phyloP scores from a whole-genome alignment of 2,888 invertebrate species.

The Pyrocoelia pectoralis region DNA sequence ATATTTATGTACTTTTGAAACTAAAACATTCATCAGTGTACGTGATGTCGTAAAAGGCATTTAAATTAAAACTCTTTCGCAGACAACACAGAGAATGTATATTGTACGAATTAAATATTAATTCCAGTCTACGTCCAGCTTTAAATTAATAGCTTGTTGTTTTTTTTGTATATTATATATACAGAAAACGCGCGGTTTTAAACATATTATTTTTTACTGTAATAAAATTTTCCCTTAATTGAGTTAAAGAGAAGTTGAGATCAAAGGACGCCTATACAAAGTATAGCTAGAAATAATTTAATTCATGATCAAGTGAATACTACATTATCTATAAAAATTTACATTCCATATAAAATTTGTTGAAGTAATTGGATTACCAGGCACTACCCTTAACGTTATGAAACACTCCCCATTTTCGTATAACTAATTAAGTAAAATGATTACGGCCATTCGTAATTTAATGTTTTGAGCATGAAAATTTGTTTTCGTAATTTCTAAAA shows the following conservation, averaged over 20 bases:
- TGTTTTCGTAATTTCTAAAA: slow-evolving; percentile 13
- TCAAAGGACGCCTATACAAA: neutral
- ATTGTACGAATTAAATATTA: slow-evolving; percentile 2
- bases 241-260: neutral
- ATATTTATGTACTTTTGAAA: slow-evolving; percentile 25
- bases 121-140: neutral
- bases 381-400: slow-evolving; percentile 17
- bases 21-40: slow-evolving; percentile 18
- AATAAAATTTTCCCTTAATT: neutral
- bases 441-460: slow-evolving; percentile 20
- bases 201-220: neutral
- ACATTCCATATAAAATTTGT: slow-evolving; percentile 15
- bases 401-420: slow-evolving; percentile 24
- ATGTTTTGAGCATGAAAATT: slow-evolving; percentile 18
- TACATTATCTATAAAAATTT: slow-evolving; percentile 8
- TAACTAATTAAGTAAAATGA: slow-evolving; percentile 25
- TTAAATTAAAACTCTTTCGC: slow-evolving; percentile 9
- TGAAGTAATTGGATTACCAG: slow-evolving; percentile 21
- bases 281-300: neutral
- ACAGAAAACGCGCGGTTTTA: neutral
- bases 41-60: neutral
- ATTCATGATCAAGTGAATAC: neutral
- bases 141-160: neutral
- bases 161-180: neutral
- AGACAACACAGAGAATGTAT: neutral